Conservation (phyloP, 2,113 vertebrate genomes). For the Hepsetus odoe region DNA sequence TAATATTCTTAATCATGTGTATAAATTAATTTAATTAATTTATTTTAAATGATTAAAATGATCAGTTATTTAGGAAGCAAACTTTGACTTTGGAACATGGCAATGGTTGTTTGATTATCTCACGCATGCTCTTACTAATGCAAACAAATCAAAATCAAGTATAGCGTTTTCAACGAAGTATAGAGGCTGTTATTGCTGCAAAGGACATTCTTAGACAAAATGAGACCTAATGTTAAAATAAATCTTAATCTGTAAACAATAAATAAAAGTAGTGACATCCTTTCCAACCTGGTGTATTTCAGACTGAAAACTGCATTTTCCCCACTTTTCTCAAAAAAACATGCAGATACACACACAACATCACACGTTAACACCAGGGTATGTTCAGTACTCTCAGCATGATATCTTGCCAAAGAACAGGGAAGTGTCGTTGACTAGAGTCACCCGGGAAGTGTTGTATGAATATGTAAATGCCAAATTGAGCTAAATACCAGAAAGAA, state of each 20-base stretch:
- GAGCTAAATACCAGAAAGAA: background rate
- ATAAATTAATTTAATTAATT: no score
- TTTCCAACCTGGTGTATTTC: slow-evolving; percentile 41
- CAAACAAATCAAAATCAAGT: background rate
- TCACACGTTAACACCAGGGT: slow-evolving; percentile 4
- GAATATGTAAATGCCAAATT: background rate
- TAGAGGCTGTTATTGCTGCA: background rate
- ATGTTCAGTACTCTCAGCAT: background rate
- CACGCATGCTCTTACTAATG: background rate
- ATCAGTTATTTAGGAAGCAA: no score
- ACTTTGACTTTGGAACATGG: no score
- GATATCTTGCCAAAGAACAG: background rate
- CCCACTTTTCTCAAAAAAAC: background rate
- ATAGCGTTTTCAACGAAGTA: background rate
- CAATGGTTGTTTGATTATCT: no score
- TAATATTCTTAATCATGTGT: no score
- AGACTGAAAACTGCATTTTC: slow-evolving; percentile 14
- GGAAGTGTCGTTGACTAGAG: background rate
- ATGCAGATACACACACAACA: slow-evolving; percentile 27
- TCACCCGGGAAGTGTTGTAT: background rate
- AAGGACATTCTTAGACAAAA: no score
- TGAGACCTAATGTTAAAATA: no score
- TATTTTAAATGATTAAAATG: no score
- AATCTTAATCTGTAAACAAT: background rate
- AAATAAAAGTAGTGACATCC: slow-evolving; percentile 16